A percentile compares a stretch with the other conserved stretches of the same genome.
phyloP scores from a whole-genome alignment of 2,888 invertebrate species.

The Himalopsyche japonica region DNA sequence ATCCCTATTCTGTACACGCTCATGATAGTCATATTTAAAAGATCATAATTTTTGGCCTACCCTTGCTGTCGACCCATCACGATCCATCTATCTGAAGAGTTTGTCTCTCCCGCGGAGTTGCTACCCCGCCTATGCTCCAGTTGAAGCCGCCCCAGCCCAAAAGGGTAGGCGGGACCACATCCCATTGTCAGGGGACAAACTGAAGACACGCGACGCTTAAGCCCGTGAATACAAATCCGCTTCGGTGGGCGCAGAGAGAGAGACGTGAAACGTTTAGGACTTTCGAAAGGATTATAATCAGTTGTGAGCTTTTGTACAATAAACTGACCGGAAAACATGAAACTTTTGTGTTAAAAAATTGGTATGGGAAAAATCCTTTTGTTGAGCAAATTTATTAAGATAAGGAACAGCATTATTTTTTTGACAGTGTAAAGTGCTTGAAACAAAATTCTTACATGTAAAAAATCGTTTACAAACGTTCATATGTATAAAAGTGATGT shows the following conservation, averaged over 20 bases:
- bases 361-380: background rate
- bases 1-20: no score
- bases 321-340: background rate
- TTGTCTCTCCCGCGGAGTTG: background rate
- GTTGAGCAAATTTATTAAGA: background rate
- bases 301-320: background rate
- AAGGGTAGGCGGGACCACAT: background rate
- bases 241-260: background rate
- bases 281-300: background rate
- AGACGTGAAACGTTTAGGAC: background rate
- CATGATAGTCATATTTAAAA: no score
- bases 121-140: background rate
- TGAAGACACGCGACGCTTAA: constrained; percentile 1
- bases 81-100: background rate
- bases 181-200: background rate
- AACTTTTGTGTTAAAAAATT: background rate
- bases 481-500: no score
- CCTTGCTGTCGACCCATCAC: background rate
- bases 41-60: background rate
- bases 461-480: background rate
- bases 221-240: constrained; percentile 6
- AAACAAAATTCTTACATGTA: background rate
- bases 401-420: no score
- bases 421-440: no score
- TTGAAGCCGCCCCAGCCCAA: background rate